Percentiles rank a stretch among this genome's conserved stretches.
Evolutionary conservation across 2,797 vertebrate species (phyloP).

Genomic region (Phalloptychus januarius): DNA sequence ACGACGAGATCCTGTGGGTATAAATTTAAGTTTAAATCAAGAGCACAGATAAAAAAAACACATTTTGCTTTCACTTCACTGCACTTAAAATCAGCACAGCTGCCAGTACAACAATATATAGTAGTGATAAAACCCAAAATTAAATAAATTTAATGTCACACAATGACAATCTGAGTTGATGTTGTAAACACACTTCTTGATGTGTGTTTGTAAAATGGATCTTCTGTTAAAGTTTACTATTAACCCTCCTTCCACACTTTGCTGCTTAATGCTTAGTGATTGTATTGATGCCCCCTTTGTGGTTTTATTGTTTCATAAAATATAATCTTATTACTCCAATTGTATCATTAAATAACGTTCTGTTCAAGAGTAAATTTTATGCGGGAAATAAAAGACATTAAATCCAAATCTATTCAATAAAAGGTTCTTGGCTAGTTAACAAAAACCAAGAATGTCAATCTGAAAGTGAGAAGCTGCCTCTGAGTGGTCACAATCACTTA

Average conservation of each 20-base stretch:
- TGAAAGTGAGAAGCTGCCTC: not conserved
- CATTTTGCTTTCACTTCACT: not conserved
- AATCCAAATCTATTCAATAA: not conserved
- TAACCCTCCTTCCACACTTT: not conserved
- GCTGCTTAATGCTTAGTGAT: not conserved
- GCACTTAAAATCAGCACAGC: not conserved
- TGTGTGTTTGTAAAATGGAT: not conserved
- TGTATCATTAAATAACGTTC: not conserved
- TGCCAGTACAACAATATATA: not conserved
- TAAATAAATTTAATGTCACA: not conserved
- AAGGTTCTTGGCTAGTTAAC: not conserved
- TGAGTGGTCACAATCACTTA: not conserved
- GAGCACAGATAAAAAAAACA: not conserved
- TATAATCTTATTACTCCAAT: not conserved
- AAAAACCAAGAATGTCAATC: not conserved
- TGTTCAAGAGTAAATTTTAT: not conserved
- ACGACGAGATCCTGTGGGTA: not conserved
- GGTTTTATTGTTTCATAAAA: not conserved
- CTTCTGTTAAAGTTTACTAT: not conserved
- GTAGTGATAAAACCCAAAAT: not conserved
- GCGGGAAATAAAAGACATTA: not conserved
- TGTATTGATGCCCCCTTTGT: not conserved
- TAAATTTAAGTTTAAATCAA: no score
- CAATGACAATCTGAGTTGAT: not conserved
- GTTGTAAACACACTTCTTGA: not conserved